Percentiles rank a stretch among this genome's conserved stretches.
phyloP scores from a whole-genome alignment of 2,113 vertebrate genomes.

The Onychostruthus taczanowskii region DNA sequence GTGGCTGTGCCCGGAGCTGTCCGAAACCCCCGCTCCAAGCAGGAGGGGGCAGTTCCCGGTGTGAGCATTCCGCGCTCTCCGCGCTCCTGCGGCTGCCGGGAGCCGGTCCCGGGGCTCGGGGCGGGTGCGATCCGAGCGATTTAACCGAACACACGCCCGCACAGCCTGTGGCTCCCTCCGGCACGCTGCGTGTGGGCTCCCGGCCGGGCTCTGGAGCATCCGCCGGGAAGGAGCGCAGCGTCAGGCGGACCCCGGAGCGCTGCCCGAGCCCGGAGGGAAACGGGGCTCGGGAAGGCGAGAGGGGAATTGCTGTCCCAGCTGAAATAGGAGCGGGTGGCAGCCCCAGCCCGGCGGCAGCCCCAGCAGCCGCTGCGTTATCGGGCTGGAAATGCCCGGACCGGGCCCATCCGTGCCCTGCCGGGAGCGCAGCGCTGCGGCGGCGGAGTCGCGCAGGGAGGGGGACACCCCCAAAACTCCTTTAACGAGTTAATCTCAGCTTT shows the following conservation, averaged over 20 bases:
- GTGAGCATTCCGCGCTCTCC: fast-evolving
- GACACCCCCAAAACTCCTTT: background rate
- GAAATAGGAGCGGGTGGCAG: background rate
- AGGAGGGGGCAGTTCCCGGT: fast-evolving
- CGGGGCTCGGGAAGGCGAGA: fast-evolving
- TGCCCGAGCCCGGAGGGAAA: background rate
- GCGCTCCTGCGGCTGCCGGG: fast-evolving
- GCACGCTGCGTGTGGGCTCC: fast-evolving
- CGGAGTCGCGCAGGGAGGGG: fast-evolving
- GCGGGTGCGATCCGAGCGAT: fast-evolving
- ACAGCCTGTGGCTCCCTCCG: background rate
- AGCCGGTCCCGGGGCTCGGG: background rate
- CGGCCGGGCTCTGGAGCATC: fast-evolving
- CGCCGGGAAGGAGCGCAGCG: background rate
- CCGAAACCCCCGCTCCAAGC: background rate
- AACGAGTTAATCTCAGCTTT: fast-evolving
- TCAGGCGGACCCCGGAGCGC: fast-evolving
- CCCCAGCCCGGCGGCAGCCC: background rate
- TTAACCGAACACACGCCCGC: fast-evolving
- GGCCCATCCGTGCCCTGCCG: background rate
- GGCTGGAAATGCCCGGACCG: fast-evolving
- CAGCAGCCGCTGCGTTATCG: background rate
- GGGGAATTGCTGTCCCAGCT: background rate
- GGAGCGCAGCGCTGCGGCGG: background rate
- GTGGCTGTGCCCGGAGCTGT: too few relatives aligned